phyloP scores from a whole-genome alignment of 2,797 vertebrate species.

The Sebastiscus albofasciatus region DNA sequence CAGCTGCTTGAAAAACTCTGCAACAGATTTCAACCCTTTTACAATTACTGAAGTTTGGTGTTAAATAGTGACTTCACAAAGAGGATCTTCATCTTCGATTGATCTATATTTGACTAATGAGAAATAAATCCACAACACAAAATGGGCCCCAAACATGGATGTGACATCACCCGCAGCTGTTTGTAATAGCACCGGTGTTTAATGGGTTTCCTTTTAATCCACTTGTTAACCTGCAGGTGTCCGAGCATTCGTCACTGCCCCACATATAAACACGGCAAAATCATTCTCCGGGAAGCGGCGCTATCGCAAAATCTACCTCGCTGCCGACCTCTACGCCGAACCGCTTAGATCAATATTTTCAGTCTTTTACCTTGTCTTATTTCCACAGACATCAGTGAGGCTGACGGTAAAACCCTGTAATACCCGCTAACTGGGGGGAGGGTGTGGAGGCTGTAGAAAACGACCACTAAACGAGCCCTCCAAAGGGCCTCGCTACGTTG shows the following conservation, averaged over 20 bases:
- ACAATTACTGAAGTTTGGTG: neutral
- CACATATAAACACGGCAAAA: neutral
- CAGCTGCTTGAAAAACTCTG: neutral
- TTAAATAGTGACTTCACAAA: neutral
- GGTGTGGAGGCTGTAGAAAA: slow-evolving; percentile 28
- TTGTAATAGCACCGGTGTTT: neutral
- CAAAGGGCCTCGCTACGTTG: slow-evolving; percentile 61
- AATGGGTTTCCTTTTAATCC: neutral
- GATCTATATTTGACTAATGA: neutral
- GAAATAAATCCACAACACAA: neutral
- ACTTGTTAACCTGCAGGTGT: slow-evolving; percentile 9
- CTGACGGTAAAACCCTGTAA: slow-evolving; percentile 57
- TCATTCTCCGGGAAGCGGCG: slow-evolving; percentile 4
- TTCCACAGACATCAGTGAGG: slow-evolving; percentile 56
- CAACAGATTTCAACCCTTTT: neutral
- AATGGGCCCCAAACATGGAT: neutral
- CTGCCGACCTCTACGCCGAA: slow-evolving; percentile 1
- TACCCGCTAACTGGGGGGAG: slow-evolving; percentile 32
- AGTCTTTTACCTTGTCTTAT: slow-evolving; percentile 40
- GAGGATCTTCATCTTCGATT: neutral
- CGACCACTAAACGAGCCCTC: slow-evolving; percentile 46
- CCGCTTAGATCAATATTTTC: slow-evolving; percentile 61
- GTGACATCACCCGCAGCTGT: slow-evolving; percentile 4
- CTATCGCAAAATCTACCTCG: slow-evolving; percentile 33
- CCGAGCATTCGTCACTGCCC: neutral